Evolutionary conservation across 2,113 vertebrate genomes (phyloP).

Genomic region (Forbesichthys papilliferus): DNA sequence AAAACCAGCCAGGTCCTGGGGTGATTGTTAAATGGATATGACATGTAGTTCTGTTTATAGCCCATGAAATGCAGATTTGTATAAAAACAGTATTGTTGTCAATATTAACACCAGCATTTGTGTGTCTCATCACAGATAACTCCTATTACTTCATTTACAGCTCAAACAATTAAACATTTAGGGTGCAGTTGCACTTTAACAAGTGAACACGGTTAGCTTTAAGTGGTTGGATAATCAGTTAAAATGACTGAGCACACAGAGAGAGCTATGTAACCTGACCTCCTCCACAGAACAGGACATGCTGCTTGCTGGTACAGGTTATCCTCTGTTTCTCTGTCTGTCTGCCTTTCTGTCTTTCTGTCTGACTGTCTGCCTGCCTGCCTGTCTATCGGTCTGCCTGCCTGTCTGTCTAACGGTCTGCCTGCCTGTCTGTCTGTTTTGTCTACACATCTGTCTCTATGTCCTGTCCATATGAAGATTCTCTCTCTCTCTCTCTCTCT

Average conservation of each 20-base stretch:
- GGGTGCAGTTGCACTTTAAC: too few relatives aligned
- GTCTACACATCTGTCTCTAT: not conserved
- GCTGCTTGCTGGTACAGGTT: not conserved
- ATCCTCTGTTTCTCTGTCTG: not conserved
- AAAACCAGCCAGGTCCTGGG: too few relatives aligned
- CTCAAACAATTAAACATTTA: too few relatives aligned
- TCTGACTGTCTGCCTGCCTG: not conserved
- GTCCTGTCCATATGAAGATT: not conserved
- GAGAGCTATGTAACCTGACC: conserved; percentile 5
- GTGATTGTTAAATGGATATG: too few relatives aligned
- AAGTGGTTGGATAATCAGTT: not conserved
- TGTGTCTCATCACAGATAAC: too few relatives aligned
- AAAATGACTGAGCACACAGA: not conserved
- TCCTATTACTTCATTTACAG: too few relatives aligned
- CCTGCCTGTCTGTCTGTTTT: too few relatives aligned
- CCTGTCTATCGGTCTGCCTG: too few relatives aligned
- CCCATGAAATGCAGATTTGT: too few relatives aligned
- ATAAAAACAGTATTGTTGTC: too few relatives aligned
- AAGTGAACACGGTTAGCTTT: not conserved
- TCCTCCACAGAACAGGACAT: not conserved
- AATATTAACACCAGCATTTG: too few relatives aligned
- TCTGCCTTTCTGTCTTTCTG: not conserved
- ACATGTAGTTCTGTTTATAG: too few relatives aligned
- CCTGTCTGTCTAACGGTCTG: not conserved
- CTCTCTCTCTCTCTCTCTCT: not conserved